Base-by-base conservation (phyloP, 2,888 invertebrate species). In the Drosophila mimica region DNA sequence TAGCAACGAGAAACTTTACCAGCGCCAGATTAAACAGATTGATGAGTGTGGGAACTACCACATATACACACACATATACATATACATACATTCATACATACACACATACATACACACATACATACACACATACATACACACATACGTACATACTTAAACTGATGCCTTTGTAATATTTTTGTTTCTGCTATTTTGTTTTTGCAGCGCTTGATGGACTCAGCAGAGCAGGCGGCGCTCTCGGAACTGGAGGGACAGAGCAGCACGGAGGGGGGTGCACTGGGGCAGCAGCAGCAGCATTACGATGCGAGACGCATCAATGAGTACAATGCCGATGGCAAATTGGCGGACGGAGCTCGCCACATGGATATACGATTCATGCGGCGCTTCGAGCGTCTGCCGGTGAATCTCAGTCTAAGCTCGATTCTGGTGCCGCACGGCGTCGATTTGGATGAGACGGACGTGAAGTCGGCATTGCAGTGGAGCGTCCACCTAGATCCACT, bases 401-500 rank as follows among this genome's bases (percentile, higher is more conserved):
- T 97, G 71, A 98, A 97, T 93, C 95, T 96, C 78, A 97, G 96
- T 92, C 95, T 96, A 88, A 98, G 98, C 92, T 97, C 98, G 60
- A 97, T 98, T 80, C 95, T 99, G 78, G 96, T 98, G 93, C 98
- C 99, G 33, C 90, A 91, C 71, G 92, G 92, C 58, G 89, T 93
- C 60, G 91, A 92, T 73, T 80, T 93, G 78, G 92, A 91, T 58
- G 90, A 97, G 91, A 93, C 95, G 17, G 97, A 97, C 83, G 96
- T 99, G 25, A 95, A 97, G 89, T 96, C 97, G 91, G 97, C 98
- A 63, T 97, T 99, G 81, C 96, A 97, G 89, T 99, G 99, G 99
- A 98, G 99, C 62, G 96, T 97, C 83, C 96, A 97, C 91, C 94
- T 99, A 92, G 98, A 99, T 93, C 96, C 96, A 28, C 94, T 97